Percentiles rank a stretch among this genome's conserved stretches.
Conservation (phyloP, 2,888 invertebrate species). For the Dichetophora obliterata region DNA sequence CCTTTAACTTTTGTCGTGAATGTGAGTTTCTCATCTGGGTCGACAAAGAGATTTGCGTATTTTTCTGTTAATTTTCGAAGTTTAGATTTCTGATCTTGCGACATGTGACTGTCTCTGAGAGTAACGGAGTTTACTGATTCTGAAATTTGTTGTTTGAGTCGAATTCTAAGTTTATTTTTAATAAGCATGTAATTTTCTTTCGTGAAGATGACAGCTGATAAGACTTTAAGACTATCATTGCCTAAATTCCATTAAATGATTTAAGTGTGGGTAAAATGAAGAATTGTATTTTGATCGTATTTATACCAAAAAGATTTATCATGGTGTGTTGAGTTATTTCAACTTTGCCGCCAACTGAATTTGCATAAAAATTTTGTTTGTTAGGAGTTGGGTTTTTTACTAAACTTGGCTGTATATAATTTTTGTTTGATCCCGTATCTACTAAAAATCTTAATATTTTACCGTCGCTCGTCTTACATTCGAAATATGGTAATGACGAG, state of each 20-base stretch:
- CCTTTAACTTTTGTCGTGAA: constrained; percentile 35
- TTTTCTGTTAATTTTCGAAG: constrained; percentile 12
- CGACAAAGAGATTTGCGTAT: constrained; percentile 32
- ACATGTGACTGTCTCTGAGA: too few relatives aligned
- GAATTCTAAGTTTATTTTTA: constrained; percentile 20
- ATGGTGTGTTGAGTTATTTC: background rate
- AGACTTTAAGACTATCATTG: constrained; percentile 34
- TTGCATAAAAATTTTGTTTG: background rate
- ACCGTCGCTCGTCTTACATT: background rate
- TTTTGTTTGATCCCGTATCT: background rate
- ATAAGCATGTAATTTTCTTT: constrained; percentile 33
- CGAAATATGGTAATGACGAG: background rate
- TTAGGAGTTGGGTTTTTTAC: background rate
- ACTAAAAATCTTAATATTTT: background rate
- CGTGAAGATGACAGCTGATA: constrained; percentile 32
- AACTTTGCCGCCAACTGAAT: background rate
- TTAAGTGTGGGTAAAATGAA: constrained; percentile 37
- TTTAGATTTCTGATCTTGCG: constrained; percentile 30
- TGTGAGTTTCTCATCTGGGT: constrained; percentile 34
- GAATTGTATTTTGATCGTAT: constrained; percentile 25
- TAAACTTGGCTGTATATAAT: background rate
- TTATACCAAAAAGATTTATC: background rate
- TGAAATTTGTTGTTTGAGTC: constrained; percentile 6
- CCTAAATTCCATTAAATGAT: constrained; percentile 42
- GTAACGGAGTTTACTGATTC: background rate